These are phyloP conservation scores for Nezara viridula DNA, from an alignment of 2,888 invertebrate genomes.

Conservation along the genomic window DNA sequence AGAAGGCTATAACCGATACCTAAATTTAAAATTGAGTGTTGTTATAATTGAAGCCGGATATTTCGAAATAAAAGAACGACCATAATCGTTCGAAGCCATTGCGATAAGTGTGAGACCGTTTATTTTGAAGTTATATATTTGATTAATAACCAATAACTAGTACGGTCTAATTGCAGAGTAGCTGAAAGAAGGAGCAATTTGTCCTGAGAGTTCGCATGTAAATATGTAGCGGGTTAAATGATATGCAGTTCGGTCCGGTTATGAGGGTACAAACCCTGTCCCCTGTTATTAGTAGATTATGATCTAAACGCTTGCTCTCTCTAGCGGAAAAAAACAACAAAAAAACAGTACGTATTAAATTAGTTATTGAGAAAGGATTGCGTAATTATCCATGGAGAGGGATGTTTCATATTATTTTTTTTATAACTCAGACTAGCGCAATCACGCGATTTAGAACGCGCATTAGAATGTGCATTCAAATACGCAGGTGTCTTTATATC, in stretches of 20 bases:
- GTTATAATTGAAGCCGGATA: not conserved
- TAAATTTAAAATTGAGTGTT: not conserved
- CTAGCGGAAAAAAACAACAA: constrained; percentile 1
- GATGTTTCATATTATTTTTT: not conserved
- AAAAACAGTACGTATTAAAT: constrained; percentile 16
- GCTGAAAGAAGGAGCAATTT: constrained; percentile 25
- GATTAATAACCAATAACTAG: constrained; percentile 35
- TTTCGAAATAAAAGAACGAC: not conserved
- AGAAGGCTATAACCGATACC: not conserved
- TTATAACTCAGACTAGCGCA: not conserved
- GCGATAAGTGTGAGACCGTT: not conserved
- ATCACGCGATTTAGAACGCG: not conserved
- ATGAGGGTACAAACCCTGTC: constrained; percentile 40
- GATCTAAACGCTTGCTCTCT: constrained; percentile 53
- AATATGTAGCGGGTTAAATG: constrained; percentile 39
- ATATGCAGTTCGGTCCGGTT: constrained; percentile 29
- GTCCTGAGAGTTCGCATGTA: constrained; percentile 19
- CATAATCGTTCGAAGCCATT: not conserved
- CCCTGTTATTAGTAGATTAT: constrained; percentile 55
- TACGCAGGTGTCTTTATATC: too few species aligned
- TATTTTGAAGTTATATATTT: constrained; percentile 9
- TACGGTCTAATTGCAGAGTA: not conserved
- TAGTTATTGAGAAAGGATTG: constrained; percentile 1
- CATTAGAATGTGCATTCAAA: too few species aligned
- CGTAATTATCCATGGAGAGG: not conserved